Evolutionary conservation across 2,888 invertebrate species (phyloP), one percentile per base, ranked within the genome.

Genomic region (Sminthurinus aureus): DNA sequence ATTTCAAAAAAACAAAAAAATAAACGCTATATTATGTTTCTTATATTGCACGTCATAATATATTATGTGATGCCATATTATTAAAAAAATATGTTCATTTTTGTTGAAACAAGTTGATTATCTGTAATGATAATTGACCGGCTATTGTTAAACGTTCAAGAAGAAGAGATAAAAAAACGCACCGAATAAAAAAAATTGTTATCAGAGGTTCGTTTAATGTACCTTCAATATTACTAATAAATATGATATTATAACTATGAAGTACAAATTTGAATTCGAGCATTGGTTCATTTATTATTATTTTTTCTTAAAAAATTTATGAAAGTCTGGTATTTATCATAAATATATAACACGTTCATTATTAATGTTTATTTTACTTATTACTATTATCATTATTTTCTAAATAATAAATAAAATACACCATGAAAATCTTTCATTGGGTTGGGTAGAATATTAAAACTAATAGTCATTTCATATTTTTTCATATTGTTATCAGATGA

Each of bases 191-290:
- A 38, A 38, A 38, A 38, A 38, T 4, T 38, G 38, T 38, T 38
- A 38, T 38, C 1, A 38, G 38, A 38, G 38, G 38, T 38, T 6
- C 38, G 38, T 38, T 38, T 67, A 22, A 20, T 67, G 67, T 67
- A 67, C 67, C 67, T 67, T 67, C 67, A 67, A 67, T 64, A 38
- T 38, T 38, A 38, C 38, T 38, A 64, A 64, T 67, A 67, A 67
- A 67, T 67, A 67, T 67, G n/a, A 38, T 38, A 38, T 38, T 38
- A 38, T 38, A 6, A 38, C 38, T 38, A 38, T 38, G 38, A 38
- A 38, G 38, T 38, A 38, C 38, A 38, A 38, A 38, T 38, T 38
- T 38, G 38, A 38, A 38, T 38, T 38, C 6, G 38, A 38, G 38
- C 38, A 38, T 38, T 38, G 1, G 6, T 67, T 22, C 20, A 67